A percentile compares a stretch with the other conserved stretches of the same genome.
phyloP scores from a whole-genome alignment of 2,888 invertebrate genomes.

The Calliopum simillimum region DNA sequence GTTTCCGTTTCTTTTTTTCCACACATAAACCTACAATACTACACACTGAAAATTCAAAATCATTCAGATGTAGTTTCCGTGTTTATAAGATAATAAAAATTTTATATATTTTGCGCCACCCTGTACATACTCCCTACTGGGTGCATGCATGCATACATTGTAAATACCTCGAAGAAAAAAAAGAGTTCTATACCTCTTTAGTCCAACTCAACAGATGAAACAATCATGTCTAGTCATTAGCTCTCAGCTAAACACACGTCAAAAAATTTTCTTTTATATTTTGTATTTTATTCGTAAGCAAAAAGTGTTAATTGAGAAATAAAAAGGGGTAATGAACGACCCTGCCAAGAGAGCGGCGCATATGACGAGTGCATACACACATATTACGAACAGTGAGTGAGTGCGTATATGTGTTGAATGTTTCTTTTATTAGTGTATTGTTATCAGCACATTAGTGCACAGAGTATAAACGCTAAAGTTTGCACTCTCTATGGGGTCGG shows the following conservation, averaged over 20 bases:
- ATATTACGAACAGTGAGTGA: too few relatives aligned
- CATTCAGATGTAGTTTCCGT: too few relatives aligned
- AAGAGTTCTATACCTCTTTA: constrained; percentile 1
- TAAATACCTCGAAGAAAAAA: background rate
- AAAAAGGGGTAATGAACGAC: constrained; percentile 37
- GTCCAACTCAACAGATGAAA: constrained; percentile 2
- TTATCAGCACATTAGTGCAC: background rate
- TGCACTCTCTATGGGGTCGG: too few relatives aligned
- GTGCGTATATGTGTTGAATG: background rate
- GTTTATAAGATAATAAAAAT: too few relatives aligned
- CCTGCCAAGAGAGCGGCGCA: constrained; percentile 29
- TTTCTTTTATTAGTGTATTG: background rate
- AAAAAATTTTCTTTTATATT: constrained; percentile 14
- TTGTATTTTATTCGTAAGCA: constrained; percentile 3
- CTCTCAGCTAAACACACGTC: constrained; percentile 18
- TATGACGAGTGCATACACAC: too few relatives aligned
- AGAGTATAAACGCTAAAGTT: background rate
- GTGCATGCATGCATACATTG: background rate
- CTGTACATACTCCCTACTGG: constrained; percentile 28
- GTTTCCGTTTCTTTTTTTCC: too few relatives aligned
- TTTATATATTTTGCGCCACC: too few relatives aligned
- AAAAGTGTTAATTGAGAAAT: constrained; percentile 30
- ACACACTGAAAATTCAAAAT: too few relatives aligned
- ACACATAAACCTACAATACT: too few relatives aligned
- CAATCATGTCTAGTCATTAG: constrained; percentile 24